Evolutionary conservation across 2,113 vertebrate species (phyloP), one percentile per base, ranked within the genome.

Genomic region (Strigops habroptila): DNA sequence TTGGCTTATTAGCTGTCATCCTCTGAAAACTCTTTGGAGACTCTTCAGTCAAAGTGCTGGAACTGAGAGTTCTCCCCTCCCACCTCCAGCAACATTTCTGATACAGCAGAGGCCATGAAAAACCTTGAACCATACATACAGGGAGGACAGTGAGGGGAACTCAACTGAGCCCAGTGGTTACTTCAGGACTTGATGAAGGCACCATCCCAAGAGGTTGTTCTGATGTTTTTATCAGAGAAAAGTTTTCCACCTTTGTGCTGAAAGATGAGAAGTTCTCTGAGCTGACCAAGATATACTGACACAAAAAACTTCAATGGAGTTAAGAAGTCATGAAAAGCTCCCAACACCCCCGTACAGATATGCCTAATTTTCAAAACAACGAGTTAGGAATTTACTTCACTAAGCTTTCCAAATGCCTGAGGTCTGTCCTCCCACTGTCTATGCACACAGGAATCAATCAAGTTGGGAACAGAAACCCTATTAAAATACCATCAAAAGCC

Each of bases 1-100:
- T 71, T 92, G 86, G 78, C 68, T 96, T 94, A 39, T 57, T 82
- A 35, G 64, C 88, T 95, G 74, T 69, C 95, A 90, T 49, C 48
- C 86, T 87, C 88, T 52, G 46, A 75, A 82, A 93, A 88, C 51
- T 7, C 51, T 88, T 94, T 90, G 65, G 92, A 95, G 59, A 62
- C 35, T 64, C 86, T 92, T 95, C 88, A 92, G 86, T 84, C 4
- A 0, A 64, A 95, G 84, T 46, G 25, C 55, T 81, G 69, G 70
- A 65, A 55, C 70, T 68, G 48, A 63, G 33, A 94, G 57, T 31
- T 79, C 78, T 79, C 39, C 46, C n/a, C 14, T 86, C 46, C 57
- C 65, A 82, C 60, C 46, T 88, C 69, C 75, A 81, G 63, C 46
- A 75, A 27, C 23, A 48, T 53, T 82, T 69, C 41, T 87, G 88